Base-by-base conservation (phyloP, 2,888 invertebrate genomes). In the Notodonta dromedarius region DNA sequence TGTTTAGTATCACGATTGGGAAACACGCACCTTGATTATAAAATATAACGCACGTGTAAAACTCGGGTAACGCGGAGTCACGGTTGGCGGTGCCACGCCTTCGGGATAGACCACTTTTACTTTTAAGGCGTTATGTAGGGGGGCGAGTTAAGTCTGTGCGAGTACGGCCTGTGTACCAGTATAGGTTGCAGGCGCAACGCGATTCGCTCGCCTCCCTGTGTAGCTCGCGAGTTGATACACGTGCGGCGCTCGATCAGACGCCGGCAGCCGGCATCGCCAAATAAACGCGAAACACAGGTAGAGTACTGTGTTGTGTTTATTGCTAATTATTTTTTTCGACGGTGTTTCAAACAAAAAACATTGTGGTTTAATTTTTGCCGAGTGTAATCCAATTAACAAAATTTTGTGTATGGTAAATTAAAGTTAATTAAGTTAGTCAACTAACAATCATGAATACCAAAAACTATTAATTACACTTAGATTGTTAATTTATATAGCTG, bases 91-190 rank as follows among this genome's bases (percentile, higher is more conserved):
- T 62, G 80, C 81, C 87, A 86, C 87, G 85, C 89, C 89, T 88
- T 82, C 84, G 83, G 90, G 91, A 90, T 84, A 76, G 78, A 85
- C 84, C 86, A 92, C 92, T 92, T 92, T 92, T 92, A 92, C 92
- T 92, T 91, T 89, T 83, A 81, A 83, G 83, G 79, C 83, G 77
- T 76, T 77, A 68, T 74, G 85, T 85, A 85, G 88, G 70, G 87
- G 88, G 87, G 87, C 81, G 82, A 79, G 79, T 82, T 76, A 79
- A 77, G 80, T 82, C 74, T 72, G 75, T 70, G 77, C 71, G 77
- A 70, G 77, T 80, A 71, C 77, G 71, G 69, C 72, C 68, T 80
- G 72, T 69, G 66, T 67, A 67, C 74, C 83, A 84, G 83, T 85
- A 71, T 71, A 78, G 80, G 80, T 78, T 73, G 82, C 76, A 81